These are phyloP conservation scores for Leptothorax acervorum DNA, from an alignment of 2,888 invertebrate species.

Conservation along the genomic window DNA sequence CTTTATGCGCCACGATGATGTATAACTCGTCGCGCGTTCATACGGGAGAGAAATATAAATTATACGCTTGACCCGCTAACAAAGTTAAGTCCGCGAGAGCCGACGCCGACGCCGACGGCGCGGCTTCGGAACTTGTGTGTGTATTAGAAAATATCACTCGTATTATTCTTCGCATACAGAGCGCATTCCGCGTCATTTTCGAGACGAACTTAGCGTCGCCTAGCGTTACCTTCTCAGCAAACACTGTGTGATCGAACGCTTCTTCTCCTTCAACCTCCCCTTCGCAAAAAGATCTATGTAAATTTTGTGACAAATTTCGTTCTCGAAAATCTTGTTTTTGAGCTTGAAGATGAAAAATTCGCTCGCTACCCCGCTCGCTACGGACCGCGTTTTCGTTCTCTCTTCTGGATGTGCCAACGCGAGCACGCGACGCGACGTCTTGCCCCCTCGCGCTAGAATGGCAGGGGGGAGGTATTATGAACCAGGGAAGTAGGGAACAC, in stretches of 20 bases:
- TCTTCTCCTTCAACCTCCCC: not conserved
- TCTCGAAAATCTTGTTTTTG: not conserved
- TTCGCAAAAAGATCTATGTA: not conserved
- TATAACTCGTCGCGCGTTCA: not conserved
- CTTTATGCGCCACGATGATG: slow-evolving; percentile 10
- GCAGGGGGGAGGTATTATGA: not conserved
- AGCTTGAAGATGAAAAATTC: not conserved
- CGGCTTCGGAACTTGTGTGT: not conserved
- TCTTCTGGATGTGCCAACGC: not conserved
- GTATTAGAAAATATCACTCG: slow-evolving; percentile 14
- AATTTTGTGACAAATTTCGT: not conserved
- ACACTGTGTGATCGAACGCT: not conserved
- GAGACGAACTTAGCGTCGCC: not conserved
- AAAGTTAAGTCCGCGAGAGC: not conserved
- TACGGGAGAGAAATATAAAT: not conserved
- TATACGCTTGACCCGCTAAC: not conserved
- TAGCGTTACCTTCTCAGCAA: not conserved
- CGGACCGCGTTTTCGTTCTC: not conserved
- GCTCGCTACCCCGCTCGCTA: not conserved
- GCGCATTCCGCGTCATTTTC: not conserved
- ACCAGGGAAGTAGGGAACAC: slow-evolving; percentile 17
- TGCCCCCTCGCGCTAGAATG: no score
- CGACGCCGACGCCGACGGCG: no score
- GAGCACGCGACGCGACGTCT: no score
- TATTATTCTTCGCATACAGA: no score